phyloP scores from a whole-genome alignment of 2,888 invertebrate species.

The Gari tellinella region DNA sequence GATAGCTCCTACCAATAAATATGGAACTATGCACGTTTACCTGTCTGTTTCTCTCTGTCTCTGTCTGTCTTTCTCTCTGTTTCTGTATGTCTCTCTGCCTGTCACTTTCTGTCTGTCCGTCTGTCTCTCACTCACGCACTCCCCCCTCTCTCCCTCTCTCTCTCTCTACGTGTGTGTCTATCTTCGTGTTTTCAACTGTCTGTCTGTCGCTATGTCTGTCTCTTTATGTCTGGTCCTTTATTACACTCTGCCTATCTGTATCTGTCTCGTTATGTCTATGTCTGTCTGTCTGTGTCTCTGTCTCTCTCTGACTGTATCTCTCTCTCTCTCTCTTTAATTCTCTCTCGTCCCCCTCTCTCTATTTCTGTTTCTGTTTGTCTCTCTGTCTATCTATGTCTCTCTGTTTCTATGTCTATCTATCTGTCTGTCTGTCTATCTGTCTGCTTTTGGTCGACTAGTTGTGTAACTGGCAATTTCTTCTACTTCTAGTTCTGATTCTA shows the following conservation, averaged over 20 bases:
- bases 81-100: too few relatives aligned
- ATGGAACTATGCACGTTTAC: too few relatives aligned
- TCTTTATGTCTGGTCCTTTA: neutral
- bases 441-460: too few relatives aligned
- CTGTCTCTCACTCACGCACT: neutral
- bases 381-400: constrained; percentile 4
- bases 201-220: neutral
- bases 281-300: neutral
- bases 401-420: constrained; percentile 2
- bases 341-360: constrained; percentile 8
- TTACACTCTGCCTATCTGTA: neutral
- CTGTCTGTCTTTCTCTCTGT: too few relatives aligned
- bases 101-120: too few relatives aligned
- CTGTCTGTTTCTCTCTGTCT: too few relatives aligned
- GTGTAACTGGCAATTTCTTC: too few relatives aligned
- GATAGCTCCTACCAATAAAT: too few relatives aligned
- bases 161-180: neutral
- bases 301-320: neutral
- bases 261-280: neutral
- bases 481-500: too few relatives aligned
- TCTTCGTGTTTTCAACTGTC: neutral
- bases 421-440: constrained; percentile 4
- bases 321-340: neutral
- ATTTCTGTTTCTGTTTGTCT: constrained; percentile 1
- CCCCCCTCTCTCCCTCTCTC: neutral